Conservation (phyloP, 2,797 vertebrate genomes). For the Coreius guichenoti region DNA sequence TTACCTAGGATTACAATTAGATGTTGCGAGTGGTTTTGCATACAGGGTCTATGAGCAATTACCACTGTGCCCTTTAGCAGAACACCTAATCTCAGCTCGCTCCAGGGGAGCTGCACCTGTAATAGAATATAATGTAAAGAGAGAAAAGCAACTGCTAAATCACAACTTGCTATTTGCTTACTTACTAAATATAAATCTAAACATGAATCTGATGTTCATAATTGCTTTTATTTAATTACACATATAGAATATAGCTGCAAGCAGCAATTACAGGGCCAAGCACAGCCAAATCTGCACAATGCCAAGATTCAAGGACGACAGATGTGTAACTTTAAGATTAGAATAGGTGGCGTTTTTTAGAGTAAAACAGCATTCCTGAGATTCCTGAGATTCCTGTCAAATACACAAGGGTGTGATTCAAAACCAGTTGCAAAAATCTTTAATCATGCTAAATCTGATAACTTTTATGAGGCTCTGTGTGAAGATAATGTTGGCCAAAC, state of each 20-base stretch:
- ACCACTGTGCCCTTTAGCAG: background rate
- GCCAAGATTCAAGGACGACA: no score
- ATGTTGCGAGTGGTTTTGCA: background rate
- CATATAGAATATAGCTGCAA: background rate
- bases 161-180: background rate
- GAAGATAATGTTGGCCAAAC: background rate
- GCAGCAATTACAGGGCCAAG: background rate
- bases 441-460: background rate
- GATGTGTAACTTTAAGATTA: background rate
- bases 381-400: background rate
- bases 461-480: background rate
- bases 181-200: background rate
- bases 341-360: background rate
- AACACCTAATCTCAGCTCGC: conserved; percentile 6
- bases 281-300: background rate
- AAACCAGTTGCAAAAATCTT: background rate
- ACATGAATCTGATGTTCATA: background rate
- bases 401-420: background rate
- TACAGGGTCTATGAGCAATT: background rate
- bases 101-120: background rate
- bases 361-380: no score
- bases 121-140: background rate
- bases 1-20: background rate
- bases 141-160: background rate
- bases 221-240: background rate